Base-by-base conservation (phyloP, 2,888 invertebrate genomes). In the Acrobasis consociella region DNA sequence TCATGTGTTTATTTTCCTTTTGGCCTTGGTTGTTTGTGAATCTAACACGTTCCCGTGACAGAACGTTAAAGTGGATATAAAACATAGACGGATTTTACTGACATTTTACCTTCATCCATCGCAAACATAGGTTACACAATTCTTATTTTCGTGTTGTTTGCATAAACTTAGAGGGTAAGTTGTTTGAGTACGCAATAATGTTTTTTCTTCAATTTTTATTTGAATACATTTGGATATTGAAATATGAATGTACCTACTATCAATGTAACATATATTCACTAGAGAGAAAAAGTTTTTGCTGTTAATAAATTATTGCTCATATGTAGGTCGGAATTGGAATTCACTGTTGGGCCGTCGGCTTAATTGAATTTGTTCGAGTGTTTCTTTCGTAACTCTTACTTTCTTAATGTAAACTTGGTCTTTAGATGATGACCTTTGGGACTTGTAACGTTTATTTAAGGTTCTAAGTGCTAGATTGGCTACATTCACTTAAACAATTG, bases 231-330 rank as follows among this genome's bases (percentile, higher is more conserved):
- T 11, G 42, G 5, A n/a, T 13, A 31, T 13, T 31, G 13, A 52
- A 52, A 52, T 52, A 13, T 16, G 11, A 16, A 39, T 39, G n/a
- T 37, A 16, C 13, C 31, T 31, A 31, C 31, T 31, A 31, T 7
- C 31, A 31, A 31, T 46, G 11, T 46, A 46, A 46, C 46, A 10
- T 11, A n/a, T 51, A 51, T 39, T 17, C 58, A 49, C 31, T 3
- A n/a, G 49, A 58, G 58, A 16, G 39, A 15, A 39, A 55, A 55
- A 39, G 38, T 64, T 64, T 62, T 2, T 16, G 13, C 13, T 11
- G 58, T 51, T 55, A 59, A 63, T 63, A 60, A 56, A 60, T 67
- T 62, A 64, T 64, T 60, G 50, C 55, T 51, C n/a, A 58, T 61
- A 59, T 63, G 16, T 60, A 16, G 49, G 42, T 16, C 16, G 50